Base-by-base conservation (phyloP, 2,888 invertebrate species). In the Callyntrura sp. region DNA sequence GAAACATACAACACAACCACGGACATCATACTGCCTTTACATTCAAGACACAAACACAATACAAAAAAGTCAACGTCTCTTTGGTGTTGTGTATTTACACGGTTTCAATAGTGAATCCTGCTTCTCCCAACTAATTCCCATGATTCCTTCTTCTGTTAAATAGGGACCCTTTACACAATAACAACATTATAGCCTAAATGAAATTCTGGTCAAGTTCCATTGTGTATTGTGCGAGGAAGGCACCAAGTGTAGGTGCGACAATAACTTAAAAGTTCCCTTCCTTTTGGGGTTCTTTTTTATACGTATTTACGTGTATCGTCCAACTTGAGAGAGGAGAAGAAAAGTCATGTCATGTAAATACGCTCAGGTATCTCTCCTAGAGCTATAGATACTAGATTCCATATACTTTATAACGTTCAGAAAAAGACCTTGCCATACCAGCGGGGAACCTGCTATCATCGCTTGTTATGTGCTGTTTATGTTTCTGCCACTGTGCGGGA, bases 401-500 rank as follows among this genome's bases (percentile, higher is more conserved):
- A 65, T 17, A n/a, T 84, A 35, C 8, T 57, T 60, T 20, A 43
- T 43, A n/a, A n/a, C n/a, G 3, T 35, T 43, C 14, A 48, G 62
- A 28, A 68, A 57, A 70, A 60, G 87, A 70, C 81, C 87, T 87
- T 87, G 87, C 87, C 81, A 57, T 87, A 81, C 25, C 87, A 81
- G 87, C 81, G 81, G 87, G 87, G 87, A 87, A 87, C 87, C 87
- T 81, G 87, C 81, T 87, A 25, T 65, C 70, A 62, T 51, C 55
- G 45, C 65, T 85, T 45, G 60, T 65, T 17, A 86, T 62, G 28
- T 35, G 2, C 57, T 79, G 79, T 79, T 79, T 79, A 57, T 55
- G 57, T 79, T 79, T 57, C 28, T 79, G 79, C 57, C 79, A 79
- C 55, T 79, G 79, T 79, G 79, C 55, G 62, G 62, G 79, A 86